These are phyloP conservation scores for Syngnathoides biaculeatus DNA, from an alignment of 2,113 vertebrate species.

Conservation along the genomic window DNA sequence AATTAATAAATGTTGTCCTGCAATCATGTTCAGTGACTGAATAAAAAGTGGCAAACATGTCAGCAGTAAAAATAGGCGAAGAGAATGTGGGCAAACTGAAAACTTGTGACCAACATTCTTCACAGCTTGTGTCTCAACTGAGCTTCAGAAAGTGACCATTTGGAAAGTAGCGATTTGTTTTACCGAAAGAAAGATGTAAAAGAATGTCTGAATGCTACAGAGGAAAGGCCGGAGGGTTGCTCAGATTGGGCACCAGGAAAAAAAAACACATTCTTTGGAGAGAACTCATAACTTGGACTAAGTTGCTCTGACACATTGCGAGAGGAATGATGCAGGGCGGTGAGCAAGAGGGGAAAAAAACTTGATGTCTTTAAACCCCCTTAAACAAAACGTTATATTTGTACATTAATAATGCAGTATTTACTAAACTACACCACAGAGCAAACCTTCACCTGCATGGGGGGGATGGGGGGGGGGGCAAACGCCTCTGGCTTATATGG, in stretches of 20 bases:
- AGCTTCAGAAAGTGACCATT: neutral
- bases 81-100: neutral
- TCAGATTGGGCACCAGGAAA: constrained; percentile 43
- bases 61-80: neutral
- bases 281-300: constrained; percentile 77
- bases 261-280: constrained; percentile 70
- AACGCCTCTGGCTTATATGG: too few relatives aligned
- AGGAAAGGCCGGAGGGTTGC: constrained; percentile 47
- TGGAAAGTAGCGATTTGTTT: constrained; percentile 17
- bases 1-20: too few relatives aligned
- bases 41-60: neutral
- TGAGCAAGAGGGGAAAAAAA: constrained; percentile 12
- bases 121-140: neutral
- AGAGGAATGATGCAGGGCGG: constrained; percentile 62
- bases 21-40: neutral
- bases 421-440: too few relatives aligned
- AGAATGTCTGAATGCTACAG: constrained; percentile 52
- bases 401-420: too few relatives aligned
- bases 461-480: too few relatives aligned
- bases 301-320: constrained; percentile 66
- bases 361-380: neutral
- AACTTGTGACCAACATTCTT: neutral
- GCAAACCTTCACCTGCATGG: too few relatives aligned
- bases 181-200: constrained; percentile 49
- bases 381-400: too few relatives aligned